A percentile compares a stretch with the other conserved stretches of the same genome.
Evolutionary conservation across 2,797 vertebrate species (phyloP).

Genomic region (Heteromormyrus szaboi): DNA sequence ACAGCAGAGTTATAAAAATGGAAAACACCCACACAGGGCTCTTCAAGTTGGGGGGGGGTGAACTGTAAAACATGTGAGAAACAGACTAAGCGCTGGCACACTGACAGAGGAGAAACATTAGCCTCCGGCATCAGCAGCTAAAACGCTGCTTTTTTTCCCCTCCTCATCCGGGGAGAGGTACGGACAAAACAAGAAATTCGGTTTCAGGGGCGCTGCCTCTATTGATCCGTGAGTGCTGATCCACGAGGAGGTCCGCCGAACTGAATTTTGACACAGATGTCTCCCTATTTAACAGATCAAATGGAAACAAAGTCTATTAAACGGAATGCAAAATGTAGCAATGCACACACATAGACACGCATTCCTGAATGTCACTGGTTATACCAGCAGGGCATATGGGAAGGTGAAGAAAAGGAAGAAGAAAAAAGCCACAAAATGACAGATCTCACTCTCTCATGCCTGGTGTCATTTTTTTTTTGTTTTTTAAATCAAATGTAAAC

Average conservation of each 20-base stretch:
- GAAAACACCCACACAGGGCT: constrained; percentile 47
- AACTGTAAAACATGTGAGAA: constrained; percentile 42
- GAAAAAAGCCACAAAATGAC: background rate
- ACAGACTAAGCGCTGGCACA: constrained; percentile 38
- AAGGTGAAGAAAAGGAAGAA: background rate
- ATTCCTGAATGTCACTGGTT: background rate
- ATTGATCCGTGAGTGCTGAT: constrained; percentile 35
- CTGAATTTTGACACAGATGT: constrained; percentile 20
- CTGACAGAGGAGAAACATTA: constrained; percentile 29
- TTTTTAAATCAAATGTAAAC: background rate
- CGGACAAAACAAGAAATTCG: constrained; percentile 38
- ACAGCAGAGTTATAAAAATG: constrained; percentile 44
- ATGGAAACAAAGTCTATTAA: background rate
- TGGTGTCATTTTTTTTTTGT: background rate
- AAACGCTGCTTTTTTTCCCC: constrained; percentile 34
- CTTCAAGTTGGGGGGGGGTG: constrained; percentile 29
- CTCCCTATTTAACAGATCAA: background rate
- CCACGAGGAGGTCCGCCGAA: constrained; percentile 17
- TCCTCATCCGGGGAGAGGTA: constrained; percentile 33
- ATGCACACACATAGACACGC: background rate
- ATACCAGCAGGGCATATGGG: background rate
- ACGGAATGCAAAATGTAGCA: background rate
- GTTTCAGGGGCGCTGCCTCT: constrained; percentile 33
- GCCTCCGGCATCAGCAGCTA: constrained; percentile 38
- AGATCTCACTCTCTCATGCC: background rate